These are phyloP conservation scores for Ditylenchus dipsaci DNA, from an alignment of 1,140 invertebrate species.

Conservation along the genomic window DNA sequence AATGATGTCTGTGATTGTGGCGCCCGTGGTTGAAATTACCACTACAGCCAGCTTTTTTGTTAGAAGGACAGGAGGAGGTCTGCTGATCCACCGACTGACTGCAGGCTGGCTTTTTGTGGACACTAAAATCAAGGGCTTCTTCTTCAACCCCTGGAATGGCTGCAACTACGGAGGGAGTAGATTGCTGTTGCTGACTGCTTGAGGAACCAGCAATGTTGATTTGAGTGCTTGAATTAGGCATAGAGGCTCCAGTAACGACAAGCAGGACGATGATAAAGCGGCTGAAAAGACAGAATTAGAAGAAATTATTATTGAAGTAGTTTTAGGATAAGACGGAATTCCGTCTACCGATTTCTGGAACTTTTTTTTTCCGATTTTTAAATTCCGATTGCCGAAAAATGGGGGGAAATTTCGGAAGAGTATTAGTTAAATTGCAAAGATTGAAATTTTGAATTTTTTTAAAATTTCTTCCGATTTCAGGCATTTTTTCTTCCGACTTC, in stretches of 20 bases:
- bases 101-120: not conserved
- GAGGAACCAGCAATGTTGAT: no score
- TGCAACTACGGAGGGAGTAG: not conserved
- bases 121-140: not conserved
- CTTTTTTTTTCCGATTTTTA: no score
- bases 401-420: no score
- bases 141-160: not conserved
- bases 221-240: no score
- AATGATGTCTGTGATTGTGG: slow-evolving; percentile 12
- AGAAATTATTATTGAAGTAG: not conserved
- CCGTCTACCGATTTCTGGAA: no score
- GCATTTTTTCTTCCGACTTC: no score
- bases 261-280: not conserved
- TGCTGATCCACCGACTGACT: not conserved
- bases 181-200: not conserved
- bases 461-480: no score
- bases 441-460: no score
- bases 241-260: no score
- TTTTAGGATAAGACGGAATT: not conserved
- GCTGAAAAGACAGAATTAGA: not conserved
- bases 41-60: not conserved
- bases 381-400: no score
- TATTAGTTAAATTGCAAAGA: no score
- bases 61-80: not conserved
- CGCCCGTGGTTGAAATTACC: not conserved